Evolutionary conservation across 2,797 vertebrate species (phyloP).

Genomic region (Sebastolobus alascanus): DNA sequence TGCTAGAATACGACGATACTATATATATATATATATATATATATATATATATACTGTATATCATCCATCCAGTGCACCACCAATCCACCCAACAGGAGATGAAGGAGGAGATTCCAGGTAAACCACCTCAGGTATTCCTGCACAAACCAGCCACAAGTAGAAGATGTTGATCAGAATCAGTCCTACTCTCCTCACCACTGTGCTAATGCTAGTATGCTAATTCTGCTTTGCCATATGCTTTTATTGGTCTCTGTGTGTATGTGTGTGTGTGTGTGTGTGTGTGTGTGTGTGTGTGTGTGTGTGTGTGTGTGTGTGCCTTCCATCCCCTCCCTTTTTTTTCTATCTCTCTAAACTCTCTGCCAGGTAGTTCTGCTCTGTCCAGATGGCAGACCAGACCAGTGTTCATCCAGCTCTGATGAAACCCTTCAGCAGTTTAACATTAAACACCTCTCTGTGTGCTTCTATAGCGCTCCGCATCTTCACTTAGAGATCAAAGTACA

Average conservation of each 20-base stretch:
- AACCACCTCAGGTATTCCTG: too few relatives aligned
- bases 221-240: constrained; percentile 1
- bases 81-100: too few relatives aligned
- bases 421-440: constrained; percentile 15
- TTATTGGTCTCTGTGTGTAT: background rate
- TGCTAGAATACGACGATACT: too few relatives aligned
- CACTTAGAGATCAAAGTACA: background rate
- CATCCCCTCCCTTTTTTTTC: background rate
- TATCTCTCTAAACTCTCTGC: background rate
- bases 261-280: background rate
- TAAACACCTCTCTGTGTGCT: background rate
- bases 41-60: too few relatives aligned
- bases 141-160: background rate
- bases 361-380: background rate
- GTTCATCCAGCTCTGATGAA: constrained; percentile 20
- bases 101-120: too few relatives aligned
- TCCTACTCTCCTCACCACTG: too few relatives aligned
- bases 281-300: background rate
- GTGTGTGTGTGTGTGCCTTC: background rate
- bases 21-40: too few relatives aligned
- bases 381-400: constrained; percentile 19
- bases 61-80: too few relatives aligned
- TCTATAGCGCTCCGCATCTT: background rate
- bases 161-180: too few relatives aligned
- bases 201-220: background rate